Base-by-base conservation (phyloP, 2,797 vertebrate genomes). In the Scarus forsteni region DNA sequence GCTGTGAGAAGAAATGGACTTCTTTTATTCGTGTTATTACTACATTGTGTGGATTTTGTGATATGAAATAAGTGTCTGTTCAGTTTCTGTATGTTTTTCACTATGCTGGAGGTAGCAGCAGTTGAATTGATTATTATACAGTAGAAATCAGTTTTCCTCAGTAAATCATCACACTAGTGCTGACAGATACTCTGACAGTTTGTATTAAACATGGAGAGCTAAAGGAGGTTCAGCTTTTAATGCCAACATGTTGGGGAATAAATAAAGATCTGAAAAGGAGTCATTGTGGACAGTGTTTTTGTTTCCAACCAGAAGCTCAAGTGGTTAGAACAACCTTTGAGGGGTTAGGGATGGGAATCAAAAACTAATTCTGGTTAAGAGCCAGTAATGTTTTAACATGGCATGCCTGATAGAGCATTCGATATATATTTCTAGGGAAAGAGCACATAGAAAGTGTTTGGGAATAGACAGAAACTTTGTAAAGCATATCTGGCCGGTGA, bases 11-110 rank as follows among this genome's bases (percentile, higher is more conserved):
- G 83, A 80, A 86, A 90, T 87, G 75, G 83, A 92, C 90, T 89
- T 88, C 65, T 90, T 89, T 91, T 92, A 84, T 88, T 83, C 64
- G 92, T 94, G 88, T 92, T 92, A 88, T 92, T 89, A 90, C 77
- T 88, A 89, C 89, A 88, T 91, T 89, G 73, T 92, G 92, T 93
- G 90, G 86, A 92, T 84, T 91, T 94, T 91, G 93, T 94, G 93
- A 91, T 91, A 91, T 91, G 87, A 91, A 92, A 85, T 87, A 89
- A 66, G 87, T 93, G 88, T 92, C 85, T 70, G 91, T 93, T 91
- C 64, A 74, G 88, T 91, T 90, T 89, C 79, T 92, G 90, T 92
- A 86, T 87, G 87, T 93, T 92, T 91, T 91, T 86, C 91, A 91
- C 86, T 80, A 84, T 79, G 90, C 91, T 92, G 85, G 89, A 87